A percentile compares a stretch with the other conserved stretches of the same genome.
These are phyloP conservation scores for Julus scandinavius DNA, from an alignment of 2,888 invertebrate genomes.

Conservation along the genomic window DNA sequence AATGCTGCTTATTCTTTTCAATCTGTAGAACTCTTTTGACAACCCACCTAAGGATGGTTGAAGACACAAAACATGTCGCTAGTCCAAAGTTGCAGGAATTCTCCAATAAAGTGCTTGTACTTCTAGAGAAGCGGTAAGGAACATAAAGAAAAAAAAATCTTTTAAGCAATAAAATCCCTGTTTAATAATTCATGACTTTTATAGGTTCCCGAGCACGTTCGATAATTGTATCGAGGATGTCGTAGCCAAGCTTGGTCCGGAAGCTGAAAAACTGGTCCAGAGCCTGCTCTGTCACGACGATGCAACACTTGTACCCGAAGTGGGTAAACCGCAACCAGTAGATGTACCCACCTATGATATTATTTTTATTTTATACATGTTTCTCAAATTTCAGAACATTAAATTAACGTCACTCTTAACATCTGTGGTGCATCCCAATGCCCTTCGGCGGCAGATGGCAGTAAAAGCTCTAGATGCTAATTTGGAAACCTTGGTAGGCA, in stretches of 20 bases:
- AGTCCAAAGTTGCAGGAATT: neutral
- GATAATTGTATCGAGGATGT: neutral
- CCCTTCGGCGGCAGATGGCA: neutral
- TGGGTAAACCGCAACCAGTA: neutral
- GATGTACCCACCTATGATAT: neutral
- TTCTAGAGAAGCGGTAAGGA: neutral
- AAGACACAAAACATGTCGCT: neutral
- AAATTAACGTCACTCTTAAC: neutral
- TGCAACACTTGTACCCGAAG: neutral
- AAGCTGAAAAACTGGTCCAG: neutral
- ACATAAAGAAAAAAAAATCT: neutral
- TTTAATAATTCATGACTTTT: neutral
- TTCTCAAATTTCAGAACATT: neutral
- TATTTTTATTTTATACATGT: neutral
- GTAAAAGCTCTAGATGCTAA: neutral
- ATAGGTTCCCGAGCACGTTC: neutral
- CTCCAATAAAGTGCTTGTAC: neutral
- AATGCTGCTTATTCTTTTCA: neutral
- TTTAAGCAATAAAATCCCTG: neutral
- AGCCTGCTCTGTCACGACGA: neutral
- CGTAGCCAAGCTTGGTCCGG: neutral
- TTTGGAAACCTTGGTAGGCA: neutral
- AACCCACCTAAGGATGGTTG: neutral
- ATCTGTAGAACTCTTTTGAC: neutral
- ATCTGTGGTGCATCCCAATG: neutral